These are phyloP conservation scores for Gasterosteus aculeatus DNA, from an alignment of 2,113 vertebrate species.

Conservation along the genomic window DNA sequence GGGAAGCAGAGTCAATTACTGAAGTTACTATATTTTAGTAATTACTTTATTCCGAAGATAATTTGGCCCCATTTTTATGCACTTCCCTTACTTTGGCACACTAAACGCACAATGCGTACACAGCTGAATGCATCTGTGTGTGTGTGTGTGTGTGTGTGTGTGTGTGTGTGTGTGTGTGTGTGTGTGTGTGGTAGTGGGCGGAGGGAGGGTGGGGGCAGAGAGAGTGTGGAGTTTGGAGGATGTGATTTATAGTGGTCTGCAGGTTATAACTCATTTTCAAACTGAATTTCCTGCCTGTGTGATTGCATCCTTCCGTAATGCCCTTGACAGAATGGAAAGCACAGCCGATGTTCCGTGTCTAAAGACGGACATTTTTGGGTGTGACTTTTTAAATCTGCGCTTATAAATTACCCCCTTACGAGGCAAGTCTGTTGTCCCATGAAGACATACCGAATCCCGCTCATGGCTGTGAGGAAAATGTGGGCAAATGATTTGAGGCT, in stretches of 20 bases:
- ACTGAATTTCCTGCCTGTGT: conserved; percentile 72
- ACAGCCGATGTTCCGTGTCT: conserved; percentile 71
- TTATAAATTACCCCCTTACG: conserved; percentile 70
- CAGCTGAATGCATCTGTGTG: conserved; percentile 3
- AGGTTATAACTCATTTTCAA: conserved; percentile 76
- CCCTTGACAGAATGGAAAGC: conserved; percentile 78
- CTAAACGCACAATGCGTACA: conserved; percentile 5
- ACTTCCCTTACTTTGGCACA: conserved; percentile 11
- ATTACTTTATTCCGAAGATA: conserved; percentile 53
- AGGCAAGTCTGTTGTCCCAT: conserved; percentile 53
- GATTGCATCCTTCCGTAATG: conserved; percentile 72
- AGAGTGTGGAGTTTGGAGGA: conserved; percentile 55
- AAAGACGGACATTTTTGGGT: conserved; percentile 71
- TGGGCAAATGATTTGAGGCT: conserved; percentile 41
- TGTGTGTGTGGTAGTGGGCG: background rate
- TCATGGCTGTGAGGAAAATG: conserved; percentile 45
- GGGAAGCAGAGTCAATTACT: conserved; percentile 51
- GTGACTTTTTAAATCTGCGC: conserved; percentile 57
- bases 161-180: conserved; percentile 31
- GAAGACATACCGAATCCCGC: conserved; percentile 50
- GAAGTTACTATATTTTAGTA: conserved; percentile 54
- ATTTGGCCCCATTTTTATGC: conserved; percentile 10
- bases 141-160: conserved; percentile 30
- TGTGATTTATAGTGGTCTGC: conserved; percentile 70
- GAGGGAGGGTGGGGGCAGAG: conserved; percentile 25